phyloP scores from a whole-genome alignment of 64 coral and sea anemone genomes.

The Exaiptasia diaphana region DNA sequence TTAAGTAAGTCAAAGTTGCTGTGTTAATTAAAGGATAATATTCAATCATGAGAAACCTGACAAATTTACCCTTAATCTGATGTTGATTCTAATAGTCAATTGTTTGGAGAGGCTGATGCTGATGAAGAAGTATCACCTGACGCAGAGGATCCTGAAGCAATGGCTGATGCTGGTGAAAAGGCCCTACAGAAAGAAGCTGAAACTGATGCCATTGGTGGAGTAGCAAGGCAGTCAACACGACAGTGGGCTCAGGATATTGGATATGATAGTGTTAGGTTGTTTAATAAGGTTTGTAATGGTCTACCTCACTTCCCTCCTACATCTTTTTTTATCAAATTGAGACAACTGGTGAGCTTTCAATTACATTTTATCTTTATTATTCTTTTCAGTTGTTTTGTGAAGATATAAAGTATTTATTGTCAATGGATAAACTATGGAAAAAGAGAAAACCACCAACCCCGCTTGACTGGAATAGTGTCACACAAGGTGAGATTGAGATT shows the following conservation, averaged over 20 bases:
- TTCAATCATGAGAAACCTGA: neutral
- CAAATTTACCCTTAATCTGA: neutral
- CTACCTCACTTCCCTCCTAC: neutral
- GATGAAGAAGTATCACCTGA: conserved; percentile 99
- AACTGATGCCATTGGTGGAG: conserved; percentile 26
- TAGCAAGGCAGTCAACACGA: conserved; percentile 78
- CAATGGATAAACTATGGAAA: conserved; percentile 99
- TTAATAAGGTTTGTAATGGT: conserved; percentile 66
- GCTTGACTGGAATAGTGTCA: conserved; percentile 45
- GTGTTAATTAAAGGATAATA: neutral
- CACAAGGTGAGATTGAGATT: neutral
- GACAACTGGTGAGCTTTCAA: neutral
- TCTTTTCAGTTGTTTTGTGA: conserved; percentile 77
- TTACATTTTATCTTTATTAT: neutral
- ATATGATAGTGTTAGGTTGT: conserved; percentile 68
- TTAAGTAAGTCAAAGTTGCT: conserved; percentile 59
- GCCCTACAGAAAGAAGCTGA: conserved; percentile 49
- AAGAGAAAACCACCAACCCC: conserved; percentile 80
- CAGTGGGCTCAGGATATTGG: conserved; percentile 82
- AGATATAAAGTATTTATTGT: conserved; percentile 95
- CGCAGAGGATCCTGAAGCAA: conserved; percentile 92
- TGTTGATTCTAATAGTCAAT: conserved; percentile 48
- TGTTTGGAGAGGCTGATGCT: conserved; percentile 97
- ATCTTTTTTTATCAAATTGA: neutral
- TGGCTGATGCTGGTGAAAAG: conserved; percentile 62